Evolutionary conservation across 37 sponge, comb jelly and placozoan genomes (phyloP), one percentile per base, ranked within the genome.

Genomic region (Crambe crambe): DNA sequence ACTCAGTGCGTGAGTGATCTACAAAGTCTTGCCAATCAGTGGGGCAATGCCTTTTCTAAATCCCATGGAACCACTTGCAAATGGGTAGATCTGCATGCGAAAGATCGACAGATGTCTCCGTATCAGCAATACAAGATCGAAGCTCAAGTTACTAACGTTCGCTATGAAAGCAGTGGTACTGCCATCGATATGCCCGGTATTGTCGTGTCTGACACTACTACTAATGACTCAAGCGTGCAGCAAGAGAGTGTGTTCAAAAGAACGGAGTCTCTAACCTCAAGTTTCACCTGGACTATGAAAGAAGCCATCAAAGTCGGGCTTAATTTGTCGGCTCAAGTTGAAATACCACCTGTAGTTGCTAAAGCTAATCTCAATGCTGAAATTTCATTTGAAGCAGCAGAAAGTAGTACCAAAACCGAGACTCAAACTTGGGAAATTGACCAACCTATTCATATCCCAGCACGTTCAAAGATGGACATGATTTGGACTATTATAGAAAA

Each of bases 211-310:
- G 68, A 67, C 34, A 32, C 35, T 15, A 18, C 35, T 15, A 67
- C 17, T 8, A 67, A 67, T 36, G 68, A 67, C 36, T 35, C 68
- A 31, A 29, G 36, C 34, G 5, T 3, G 34, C 9, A 21, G 5
- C 68, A 67, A 15, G 3, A 1, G 37, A 31, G 36, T 36, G 37
- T 36, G 2, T 67, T 67, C 17, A 67, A 26, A 30, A 20, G 34
- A 3, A 67, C 5, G 1, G 34, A 67, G 17, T 3, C 34, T 2
- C 3, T 15, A 9, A 29, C 9, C 5, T 37, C 35, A 32, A 67
- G 27, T 26, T 67, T 67, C 37, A 37, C 34, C 34, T 67, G 68
- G 68, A 37, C 68, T 6, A 6, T 67, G 37, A 67, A 67, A 67
- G 37, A 67, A 9, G 34, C 37, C 29, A 67, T 67, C 37, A 36